Base-by-base conservation (phyloP, 2,888 invertebrate genomes). In the Epirrhoe alternata region DNA sequence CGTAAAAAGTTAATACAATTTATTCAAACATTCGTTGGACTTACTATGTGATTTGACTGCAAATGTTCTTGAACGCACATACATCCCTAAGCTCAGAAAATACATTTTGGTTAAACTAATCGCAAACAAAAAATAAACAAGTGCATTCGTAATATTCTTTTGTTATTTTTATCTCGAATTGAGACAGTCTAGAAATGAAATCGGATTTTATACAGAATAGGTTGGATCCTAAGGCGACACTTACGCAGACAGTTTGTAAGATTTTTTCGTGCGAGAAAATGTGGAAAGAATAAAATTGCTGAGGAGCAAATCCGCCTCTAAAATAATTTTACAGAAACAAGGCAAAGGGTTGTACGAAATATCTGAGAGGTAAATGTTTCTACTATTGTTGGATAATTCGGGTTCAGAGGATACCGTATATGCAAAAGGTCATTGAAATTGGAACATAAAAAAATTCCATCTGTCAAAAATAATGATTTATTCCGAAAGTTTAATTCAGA, bases 401-500 rank as follows among this genome's bases (percentile, higher is more conserved):
- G 47, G 47, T 47, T 47, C 14, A 14, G 47, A 16, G 6, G 14
- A 6, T 30, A 51, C 8, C 5, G 6, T 30, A 17, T 4, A 16
- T 50, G 51, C 42, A 51, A 42, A 38, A 42, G 33, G 47, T 45
- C 16, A 8, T 57, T 57, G 33, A 6, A 6, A 47, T 10, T 17
- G 4, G 12, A 51, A 33, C 55, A 49, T 33, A 49, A 6, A 61
- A 55, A 47, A 47, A 17, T 56, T 51, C 53, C 42, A 50, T 38
- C 14, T 52, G 45, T 49, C 52, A 53, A 45, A 66, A 61, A 61
- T 58, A 63, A 59, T 64, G 60, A 68, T 56, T 66, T 64, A 65
- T 64, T 38, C 54, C 51, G 51, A 68, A 71, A 65, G 60, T 66
- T 66, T 55, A 65, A 65, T 70, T 68, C 66, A 59, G 63, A 57